Base-by-base conservation (phyloP, 2,113 vertebrate species). In the Cyphomyrus discorhynchus region DNA sequence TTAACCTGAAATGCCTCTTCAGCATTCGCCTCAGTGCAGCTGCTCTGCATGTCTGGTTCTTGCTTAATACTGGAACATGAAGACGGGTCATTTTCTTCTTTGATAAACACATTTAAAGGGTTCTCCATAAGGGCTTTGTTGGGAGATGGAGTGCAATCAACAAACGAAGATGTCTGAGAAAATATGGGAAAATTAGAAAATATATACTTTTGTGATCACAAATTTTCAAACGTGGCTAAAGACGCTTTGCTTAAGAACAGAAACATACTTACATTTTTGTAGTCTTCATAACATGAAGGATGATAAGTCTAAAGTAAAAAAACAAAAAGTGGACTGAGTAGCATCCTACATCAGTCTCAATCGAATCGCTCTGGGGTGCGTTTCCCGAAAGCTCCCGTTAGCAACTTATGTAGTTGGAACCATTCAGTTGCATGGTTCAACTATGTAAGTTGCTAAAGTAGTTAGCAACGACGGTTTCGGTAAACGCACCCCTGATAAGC, bases 281-380 rank as follows among this genome's bases (percentile, higher is more conserved):
- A 98, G 95, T 99, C 98, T 93, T 99, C 98, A 0, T 98, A 99
- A 93, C 98, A 99, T 85, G 98, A 96, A 3, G 98, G 98, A 95
- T 99, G 98, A 94, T 98, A 99, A 93, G 98, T 99, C 98, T 99
- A 93, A 88, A 90, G 95, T 56, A 7, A 93, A 21, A 85, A 45
- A 86, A 49, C n/a, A 13, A 35, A 45, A 46, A 10, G 39, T 46
- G 45, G 24, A 24, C 21, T 84, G 42, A 84, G 82, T 84, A 45
- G 35, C 39, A 46, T n/a, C 24, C 39, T 46, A 46, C 7, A 1
- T 24, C 39, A 0, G 13, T 15, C 35, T 80, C 39, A 15, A 19
- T 35, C 74, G 15, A 45, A 10, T 56, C 9, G 11, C 46, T 87
- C 49, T 31, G n/a, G n/a, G n/a, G n/a, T n/a, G n/a, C n/a, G n/a